Evolutionary conservation across 2,113 vertebrate genomes (phyloP).

Genomic region (Ranitomeya imitator): DNA sequence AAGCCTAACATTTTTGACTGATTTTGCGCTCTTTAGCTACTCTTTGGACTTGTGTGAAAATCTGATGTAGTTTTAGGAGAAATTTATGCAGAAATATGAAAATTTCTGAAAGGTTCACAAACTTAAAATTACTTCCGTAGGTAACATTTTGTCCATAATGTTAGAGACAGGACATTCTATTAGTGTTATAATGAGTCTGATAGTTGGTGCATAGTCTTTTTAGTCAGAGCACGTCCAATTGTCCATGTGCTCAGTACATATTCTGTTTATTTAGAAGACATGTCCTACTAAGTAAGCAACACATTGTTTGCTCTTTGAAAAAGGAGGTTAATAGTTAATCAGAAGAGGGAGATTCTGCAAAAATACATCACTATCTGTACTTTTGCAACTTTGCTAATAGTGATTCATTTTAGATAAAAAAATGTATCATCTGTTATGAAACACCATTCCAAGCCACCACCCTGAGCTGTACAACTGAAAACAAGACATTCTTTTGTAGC

Average conservation of each 20-base stretch:
- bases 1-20: too few relatives aligned
- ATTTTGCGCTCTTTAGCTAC: too few relatives aligned
- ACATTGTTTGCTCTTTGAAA: slow-evolving; percentile 2
- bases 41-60: too few relatives aligned
- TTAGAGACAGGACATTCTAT: not conserved
- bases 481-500: not conserved
- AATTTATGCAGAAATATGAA: too few relatives aligned
- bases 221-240: not conserved
- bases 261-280: slow-evolving; percentile 34
- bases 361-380: not conserved
- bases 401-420: slow-evolving; percentile 6
- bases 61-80: too few relatives aligned
- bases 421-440: not conserved
- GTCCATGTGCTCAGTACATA: not conserved
- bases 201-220: not conserved
- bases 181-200: not conserved
- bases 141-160: not conserved
- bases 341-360: not conserved
- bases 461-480: not conserved
- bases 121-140: not conserved
- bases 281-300: slow-evolving; percentile 22
- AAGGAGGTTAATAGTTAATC: slow-evolving; percentile 32
- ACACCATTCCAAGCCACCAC: not conserved
- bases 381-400: not conserved
- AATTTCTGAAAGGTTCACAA: too few relatives aligned